Evolutionary conservation across 2,113 vertebrate genomes (phyloP).

Genomic region (Struthidea cinerea): DNA sequence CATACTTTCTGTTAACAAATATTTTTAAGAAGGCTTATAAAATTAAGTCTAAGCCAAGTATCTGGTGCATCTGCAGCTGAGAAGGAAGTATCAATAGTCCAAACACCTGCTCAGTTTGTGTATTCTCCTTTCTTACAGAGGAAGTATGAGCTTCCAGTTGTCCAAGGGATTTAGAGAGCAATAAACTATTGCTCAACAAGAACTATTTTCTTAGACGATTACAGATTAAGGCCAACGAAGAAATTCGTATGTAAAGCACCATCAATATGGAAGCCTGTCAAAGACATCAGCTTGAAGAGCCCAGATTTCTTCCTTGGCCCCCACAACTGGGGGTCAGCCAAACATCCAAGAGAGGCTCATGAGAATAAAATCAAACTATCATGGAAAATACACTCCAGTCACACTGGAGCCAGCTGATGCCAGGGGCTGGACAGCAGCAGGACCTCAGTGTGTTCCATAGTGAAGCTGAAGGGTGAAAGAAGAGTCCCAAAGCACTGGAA

Average conservation of each 20-base stretch:
- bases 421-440: conserved; percentile 81
- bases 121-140: conserved; percentile 61
- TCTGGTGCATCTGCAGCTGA: conserved; percentile 63
- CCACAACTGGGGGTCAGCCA: neutral
- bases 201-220: conserved; percentile 39
- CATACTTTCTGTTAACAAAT: conserved; percentile 38
- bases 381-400: conserved; percentile 13
- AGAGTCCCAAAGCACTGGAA: conserved; percentile 84
- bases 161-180: conserved; percentile 55
- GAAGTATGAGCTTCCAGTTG: conserved; percentile 63
- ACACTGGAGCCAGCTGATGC: conserved; percentile 76
- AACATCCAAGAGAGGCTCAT: neutral
- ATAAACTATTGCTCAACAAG: conserved; percentile 49
- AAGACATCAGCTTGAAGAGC: neutral
- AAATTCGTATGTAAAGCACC: conserved; percentile 41
- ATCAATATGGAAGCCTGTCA: conserved; percentile 35
- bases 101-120: conserved; percentile 65
- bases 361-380: neutral
- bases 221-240: conserved; percentile 51
- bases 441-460: conserved; percentile 79
- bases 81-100: conserved; percentile 66
- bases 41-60: conserved; percentile 23
- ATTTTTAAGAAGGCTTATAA: conserved; percentile 46
- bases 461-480: conserved; percentile 79
- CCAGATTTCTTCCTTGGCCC: neutral